These are phyloP conservation scores for Corythaixoides concolor DNA, from an alignment of 2,113 vertebrate species.

Conservation along the genomic window DNA sequence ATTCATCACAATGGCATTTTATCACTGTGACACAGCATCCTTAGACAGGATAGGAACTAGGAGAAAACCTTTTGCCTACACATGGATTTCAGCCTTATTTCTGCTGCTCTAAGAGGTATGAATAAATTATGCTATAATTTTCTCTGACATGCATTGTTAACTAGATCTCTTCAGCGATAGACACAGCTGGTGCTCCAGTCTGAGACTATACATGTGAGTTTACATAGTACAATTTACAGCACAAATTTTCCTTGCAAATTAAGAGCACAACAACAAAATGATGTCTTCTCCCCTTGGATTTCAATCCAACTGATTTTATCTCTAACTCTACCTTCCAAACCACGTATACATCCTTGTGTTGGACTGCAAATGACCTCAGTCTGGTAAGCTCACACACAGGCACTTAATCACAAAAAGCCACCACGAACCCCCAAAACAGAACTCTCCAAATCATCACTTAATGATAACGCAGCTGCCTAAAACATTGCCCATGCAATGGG, in stretches of 20 bases:
- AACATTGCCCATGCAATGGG: neutral
- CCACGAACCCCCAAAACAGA: neutral
- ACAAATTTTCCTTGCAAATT: neutral
- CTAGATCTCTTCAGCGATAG: conserved; percentile 3
- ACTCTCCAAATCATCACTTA: neutral
- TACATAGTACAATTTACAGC: neutral
- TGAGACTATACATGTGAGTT: neutral
- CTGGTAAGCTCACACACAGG: neutral
- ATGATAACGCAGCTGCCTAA: neutral
- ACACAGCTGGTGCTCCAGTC: conserved; percentile 4
- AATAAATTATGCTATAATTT: conserved; percentile 20
- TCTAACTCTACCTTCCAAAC: neutral
- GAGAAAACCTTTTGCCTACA: neutral
- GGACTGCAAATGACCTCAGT: neutral
- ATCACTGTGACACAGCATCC: neutral
- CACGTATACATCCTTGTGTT: neutral
- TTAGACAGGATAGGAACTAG: neutral
- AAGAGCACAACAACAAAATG: neutral
- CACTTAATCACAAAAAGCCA: neutral
- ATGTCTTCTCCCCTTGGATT: neutral
- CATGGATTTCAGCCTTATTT: neutral
- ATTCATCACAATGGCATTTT: neutral
- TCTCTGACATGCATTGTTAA: neutral
- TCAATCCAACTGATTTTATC: conserved; percentile 40
- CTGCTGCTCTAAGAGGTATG: neutral